These are phyloP conservation scores for Synergus umbraculus DNA, from an alignment of 2,888 invertebrate species.

Conservation along the genomic window DNA sequence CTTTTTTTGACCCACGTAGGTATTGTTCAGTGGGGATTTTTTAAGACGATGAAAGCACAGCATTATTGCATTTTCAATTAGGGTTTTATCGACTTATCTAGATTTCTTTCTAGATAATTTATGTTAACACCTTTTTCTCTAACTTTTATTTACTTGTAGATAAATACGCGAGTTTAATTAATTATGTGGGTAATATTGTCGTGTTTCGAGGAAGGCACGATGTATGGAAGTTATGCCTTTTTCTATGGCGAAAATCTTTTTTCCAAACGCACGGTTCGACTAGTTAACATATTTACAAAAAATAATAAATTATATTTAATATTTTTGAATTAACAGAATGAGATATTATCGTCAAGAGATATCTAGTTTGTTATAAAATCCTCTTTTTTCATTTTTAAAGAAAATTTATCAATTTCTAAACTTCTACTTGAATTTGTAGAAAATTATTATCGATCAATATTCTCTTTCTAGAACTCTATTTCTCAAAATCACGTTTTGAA, in stretches of 20 bases:
- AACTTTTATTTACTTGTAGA: slow-evolving; percentile 48
- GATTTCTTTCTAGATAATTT: slow-evolving; percentile 19
- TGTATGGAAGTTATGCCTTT: slow-evolving; percentile 73
- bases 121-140: slow-evolving; percentile 18
- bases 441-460: too few species aligned
- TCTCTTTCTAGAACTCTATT: too few species aligned
- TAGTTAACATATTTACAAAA: slow-evolving; percentile 44
- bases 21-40: neutral
- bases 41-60: slow-evolving; percentile 23
- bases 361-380: neutral
- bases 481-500: too few species aligned
- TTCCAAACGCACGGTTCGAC: slow-evolving; percentile 46
- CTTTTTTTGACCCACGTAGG: neutral
- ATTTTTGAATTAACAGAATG: slow-evolving; percentile 10
- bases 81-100: neutral
- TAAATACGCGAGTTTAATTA: slow-evolving; percentile 38
- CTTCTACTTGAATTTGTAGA: too few species aligned
- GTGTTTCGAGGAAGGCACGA: slow-evolving; percentile 71
- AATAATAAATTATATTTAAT: neutral
- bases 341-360: neutral
- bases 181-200: slow-evolving; percentile 62
- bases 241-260: slow-evolving; percentile 48
- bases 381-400: neutral
- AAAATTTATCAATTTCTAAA: neutral
- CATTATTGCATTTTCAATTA: slow-evolving; percentile 38